Evolutionary conservation across 2,797 vertebrate genomes (phyloP), one percentile per base, ranked within the genome.

Genomic region (Hydrolagus colliei): DNA sequence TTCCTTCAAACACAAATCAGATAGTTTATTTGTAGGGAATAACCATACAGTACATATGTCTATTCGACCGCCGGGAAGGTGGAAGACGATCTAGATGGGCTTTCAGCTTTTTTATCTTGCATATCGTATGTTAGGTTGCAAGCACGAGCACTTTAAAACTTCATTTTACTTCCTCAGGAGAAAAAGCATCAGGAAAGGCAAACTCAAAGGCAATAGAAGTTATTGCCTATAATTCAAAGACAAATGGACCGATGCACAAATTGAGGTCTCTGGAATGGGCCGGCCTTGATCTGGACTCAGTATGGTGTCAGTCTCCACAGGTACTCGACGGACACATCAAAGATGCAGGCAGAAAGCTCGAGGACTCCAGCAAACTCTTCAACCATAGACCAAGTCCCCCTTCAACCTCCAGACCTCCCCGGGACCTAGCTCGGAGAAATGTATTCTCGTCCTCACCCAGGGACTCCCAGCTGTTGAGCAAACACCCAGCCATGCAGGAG

Each of bases 381-480:
- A 10, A 71, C 1, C 9, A 63, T 63, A 73, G 84, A 52, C 88
- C 88, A 59, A 84, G 86, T 35, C 86, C 87, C 59, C 84, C 87
- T 6, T 65, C 87, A 2, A 27, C 18, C 10, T 71, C 87, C 67
- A 86, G 87, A 72, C 87, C 86, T 16, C 73, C 87, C 85, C 85
- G 73, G 82, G 86, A 82, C 86, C 86, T 86, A 52, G 85, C 76
- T 73, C 86, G 85, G 67, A 86, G 86, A 71, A 87, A 87, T 61
- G 82, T 86, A 0, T 73, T 86, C 67, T 84, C 87, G 0, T 72
- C 73, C 72, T 72, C 84, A 16, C 27, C 77, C 0, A 4, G 84
- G 77, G 86, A 86, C 4, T 72, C 84, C 76, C 65, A 86, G 8
- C 61, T 63, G 67, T 16, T 32, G 61, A 73, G 86, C 86, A 86